phyloP scores from a whole-genome alignment of 2,888 invertebrate genomes.

The Chalcosyrphus nemorum region DNA sequence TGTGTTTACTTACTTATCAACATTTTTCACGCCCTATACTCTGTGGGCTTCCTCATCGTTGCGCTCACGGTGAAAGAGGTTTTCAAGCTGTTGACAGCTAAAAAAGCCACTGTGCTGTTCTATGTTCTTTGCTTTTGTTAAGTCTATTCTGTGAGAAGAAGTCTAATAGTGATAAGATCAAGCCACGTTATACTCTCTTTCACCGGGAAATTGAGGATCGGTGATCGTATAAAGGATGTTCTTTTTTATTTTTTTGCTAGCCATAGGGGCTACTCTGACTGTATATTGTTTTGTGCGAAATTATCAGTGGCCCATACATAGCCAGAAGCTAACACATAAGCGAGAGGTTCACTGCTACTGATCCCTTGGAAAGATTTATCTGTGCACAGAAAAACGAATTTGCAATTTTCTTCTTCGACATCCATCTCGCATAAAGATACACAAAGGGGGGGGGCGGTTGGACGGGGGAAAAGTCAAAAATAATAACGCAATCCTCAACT shows the following conservation, averaged over 20 bases:
- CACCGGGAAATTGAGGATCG: conserved; percentile 19
- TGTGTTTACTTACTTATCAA: conserved; percentile 63
- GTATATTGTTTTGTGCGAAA: conserved; percentile 35
- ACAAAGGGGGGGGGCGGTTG: too few relatives aligned
- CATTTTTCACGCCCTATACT: conserved; percentile 66
- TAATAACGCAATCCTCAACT: conserved; percentile 20
- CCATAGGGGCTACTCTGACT: conserved; percentile 13
- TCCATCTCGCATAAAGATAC: neutral
- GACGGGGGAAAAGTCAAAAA: neutral
- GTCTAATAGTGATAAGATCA: conserved; percentile 36
- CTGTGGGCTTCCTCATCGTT: conserved; percentile 24
- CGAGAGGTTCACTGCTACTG: conserved; percentile 17
- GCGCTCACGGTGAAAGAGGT: conserved; percentile 33
- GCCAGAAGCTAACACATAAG: conserved; percentile 17
- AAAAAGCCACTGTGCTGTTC: conserved; percentile 44
- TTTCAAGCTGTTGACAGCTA: conserved; percentile 66
- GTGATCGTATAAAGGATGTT: conserved; percentile 20
- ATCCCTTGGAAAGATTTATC: conserved; percentile 18
- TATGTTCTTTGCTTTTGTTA: conserved; percentile 12
- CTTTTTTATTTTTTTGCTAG: neutral
- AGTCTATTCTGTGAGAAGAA: conserved; percentile 13
- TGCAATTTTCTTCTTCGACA: conserved; percentile 6
- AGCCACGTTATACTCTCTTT: conserved; percentile 2
- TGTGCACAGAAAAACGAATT: conserved; percentile 15
- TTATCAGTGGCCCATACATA: conserved; percentile 36